A percentile compares a stretch with the other conserved stretches of the same genome.
Evolutionary conservation across 2,888 invertebrate genomes (phyloP).

Genomic region (Pelosia muscerda): DNA sequence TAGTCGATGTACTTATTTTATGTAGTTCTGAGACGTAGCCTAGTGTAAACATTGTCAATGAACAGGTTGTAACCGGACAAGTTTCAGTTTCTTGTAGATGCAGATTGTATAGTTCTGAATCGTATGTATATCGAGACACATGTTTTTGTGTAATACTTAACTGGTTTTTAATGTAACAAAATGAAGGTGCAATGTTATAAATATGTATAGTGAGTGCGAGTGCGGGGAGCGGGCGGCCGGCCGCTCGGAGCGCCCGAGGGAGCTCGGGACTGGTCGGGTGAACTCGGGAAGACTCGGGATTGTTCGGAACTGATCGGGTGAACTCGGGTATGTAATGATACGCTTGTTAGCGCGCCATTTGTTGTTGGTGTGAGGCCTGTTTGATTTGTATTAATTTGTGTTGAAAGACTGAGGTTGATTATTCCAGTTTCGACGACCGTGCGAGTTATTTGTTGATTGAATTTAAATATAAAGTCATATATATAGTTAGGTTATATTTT

Average conservation of each 20-base stretch:
- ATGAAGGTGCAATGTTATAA: constrained; percentile 85
- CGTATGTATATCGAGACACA: constrained; percentile 62
- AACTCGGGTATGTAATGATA: constrained; percentile 50
- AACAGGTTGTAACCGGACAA: constrained; percentile 59
- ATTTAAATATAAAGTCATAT: constrained; percentile 87
- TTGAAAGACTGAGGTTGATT: constrained; percentile 86
- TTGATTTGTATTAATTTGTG: constrained; percentile 80
- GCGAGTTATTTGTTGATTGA: constrained; percentile 86
- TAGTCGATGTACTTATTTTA: constrained; percentile 64
- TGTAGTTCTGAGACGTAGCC: constrained; percentile 53
- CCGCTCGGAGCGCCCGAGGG: constrained; percentile 10
- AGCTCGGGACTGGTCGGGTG: constrained; percentile 36
- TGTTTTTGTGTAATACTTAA: constrained; percentile 75
- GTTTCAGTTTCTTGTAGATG: constrained; percentile 55
- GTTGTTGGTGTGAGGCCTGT: constrained; percentile 70
- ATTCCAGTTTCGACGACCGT: constrained; percentile 85
- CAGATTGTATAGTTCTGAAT: constrained; percentile 56
- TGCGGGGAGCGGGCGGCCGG: constrained; percentile 27
- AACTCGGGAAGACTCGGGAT: constrained; percentile 38
- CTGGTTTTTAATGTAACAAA: constrained; percentile 72
- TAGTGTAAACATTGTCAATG: constrained; percentile 61
- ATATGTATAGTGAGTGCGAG: constrained; percentile 63
- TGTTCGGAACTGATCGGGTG: constrained; percentile 46
- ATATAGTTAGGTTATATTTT: constrained; percentile 87
- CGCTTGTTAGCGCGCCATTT: constrained; percentile 70